Conservation (phyloP, 1,140 invertebrate species). For the Leptestheria dahalacensis region DNA sequence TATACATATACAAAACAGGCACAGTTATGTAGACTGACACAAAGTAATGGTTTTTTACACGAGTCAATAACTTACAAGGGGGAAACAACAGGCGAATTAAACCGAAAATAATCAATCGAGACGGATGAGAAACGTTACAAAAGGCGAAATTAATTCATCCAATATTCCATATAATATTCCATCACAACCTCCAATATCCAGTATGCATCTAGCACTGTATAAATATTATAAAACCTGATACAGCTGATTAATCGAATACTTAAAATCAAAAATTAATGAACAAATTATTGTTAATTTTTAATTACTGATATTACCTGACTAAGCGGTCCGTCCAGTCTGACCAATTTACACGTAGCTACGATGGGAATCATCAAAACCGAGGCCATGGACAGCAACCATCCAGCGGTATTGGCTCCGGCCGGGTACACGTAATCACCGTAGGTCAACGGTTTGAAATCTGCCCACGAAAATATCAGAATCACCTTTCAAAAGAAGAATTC, state of each 20-base stretch:
- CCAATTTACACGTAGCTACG: constrained; percentile 44
- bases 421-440: constrained; percentile 61
- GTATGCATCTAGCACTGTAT: too few species aligned
- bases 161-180: constrained; percentile 16
- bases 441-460: constrained; percentile 56
- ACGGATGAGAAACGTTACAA: too few species aligned
- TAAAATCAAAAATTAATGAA: too few species aligned
- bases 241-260: too few species aligned
- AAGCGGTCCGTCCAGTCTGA: constrained; percentile 36
- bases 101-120: too few species aligned
- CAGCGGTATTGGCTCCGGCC: constrained; percentile 56
- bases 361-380: constrained; percentile 53
- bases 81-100: too few species aligned
- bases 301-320: constrained; percentile 30
- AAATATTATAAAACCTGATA: too few species aligned
- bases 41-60: too few species aligned
- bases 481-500: constrained; percentile 43
- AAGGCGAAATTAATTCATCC: background rate
- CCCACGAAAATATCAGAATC: constrained; percentile 65
- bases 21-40: too few species aligned
- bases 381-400: constrained; percentile 54
- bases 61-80: too few species aligned
- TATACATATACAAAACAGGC: background rate
- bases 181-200: too few species aligned
- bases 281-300: constrained; percentile 19